These are phyloP conservation scores for Gastracanthus pulcherrimus DNA, from an alignment of 2,888 invertebrate genomes.

Conservation along the genomic window DNA sequence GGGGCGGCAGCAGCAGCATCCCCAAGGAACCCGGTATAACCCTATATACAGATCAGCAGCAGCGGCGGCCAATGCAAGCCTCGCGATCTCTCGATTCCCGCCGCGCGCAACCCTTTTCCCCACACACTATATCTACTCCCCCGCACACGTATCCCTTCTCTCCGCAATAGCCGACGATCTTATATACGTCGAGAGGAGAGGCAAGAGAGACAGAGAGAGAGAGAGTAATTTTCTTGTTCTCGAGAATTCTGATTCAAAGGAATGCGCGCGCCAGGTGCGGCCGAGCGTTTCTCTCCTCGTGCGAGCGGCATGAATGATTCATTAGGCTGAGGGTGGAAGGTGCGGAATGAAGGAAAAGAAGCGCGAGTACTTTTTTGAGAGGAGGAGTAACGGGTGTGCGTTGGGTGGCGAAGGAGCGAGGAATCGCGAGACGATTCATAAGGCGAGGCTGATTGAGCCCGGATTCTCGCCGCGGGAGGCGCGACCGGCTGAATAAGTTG, in stretches of 20 bases:
- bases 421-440: too few relatives aligned
- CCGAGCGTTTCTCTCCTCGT: not conserved
- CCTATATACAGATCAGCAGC: constrained; percentile 71
- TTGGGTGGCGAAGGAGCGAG: too few relatives aligned
- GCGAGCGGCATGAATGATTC: constrained; percentile 31
- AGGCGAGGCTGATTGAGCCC: constrained; percentile 8
- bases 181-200: too few relatives aligned
- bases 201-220: not conserved
- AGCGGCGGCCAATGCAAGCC: constrained; percentile 67
- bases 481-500: constrained; percentile 13
- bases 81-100: constrained; percentile 67
- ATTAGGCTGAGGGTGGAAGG: constrained; percentile 54
- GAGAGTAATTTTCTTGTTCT: constrained; percentile 12
- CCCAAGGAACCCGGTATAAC: constrained; percentile 75
- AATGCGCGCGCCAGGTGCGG: not conserved
- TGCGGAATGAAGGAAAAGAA: constrained; percentile 36
- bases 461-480: too few relatives aligned
- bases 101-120: constrained; percentile 47
- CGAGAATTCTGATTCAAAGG: not conserved
- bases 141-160: too few relatives aligned
- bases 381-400: not conserved
- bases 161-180: too few relatives aligned
- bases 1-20: constrained; percentile 75
- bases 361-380: not conserved
- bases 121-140: not conserved